phyloP scores from a whole-genome alignment of 2,888 invertebrate species.

The Patella caerulea region DNA sequence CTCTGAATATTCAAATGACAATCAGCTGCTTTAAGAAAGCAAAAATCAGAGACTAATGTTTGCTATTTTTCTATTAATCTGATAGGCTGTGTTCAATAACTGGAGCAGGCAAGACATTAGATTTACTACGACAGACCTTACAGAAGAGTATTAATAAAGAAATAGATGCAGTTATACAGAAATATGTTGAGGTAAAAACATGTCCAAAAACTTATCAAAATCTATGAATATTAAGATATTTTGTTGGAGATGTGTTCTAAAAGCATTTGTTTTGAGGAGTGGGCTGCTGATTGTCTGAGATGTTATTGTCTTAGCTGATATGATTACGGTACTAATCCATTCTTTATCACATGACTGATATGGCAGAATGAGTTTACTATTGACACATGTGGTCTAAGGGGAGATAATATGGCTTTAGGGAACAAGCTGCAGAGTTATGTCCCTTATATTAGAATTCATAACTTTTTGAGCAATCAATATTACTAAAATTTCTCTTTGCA shows the following conservation, averaged over 20 bases:
- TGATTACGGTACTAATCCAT: too few species aligned
- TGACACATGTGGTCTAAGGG: too few species aligned
- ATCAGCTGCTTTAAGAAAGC: neutral
- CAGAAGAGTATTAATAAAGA: constrained; percentile 85
- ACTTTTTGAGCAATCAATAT: constrained; percentile 1
- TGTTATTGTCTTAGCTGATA: too few species aligned
- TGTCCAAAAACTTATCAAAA: too few species aligned
- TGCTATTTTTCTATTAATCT: neutral
- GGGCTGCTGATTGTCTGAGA: too few species aligned
- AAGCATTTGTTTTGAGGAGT: neutral
- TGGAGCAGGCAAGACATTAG: constrained; percentile 82
- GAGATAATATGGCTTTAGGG: too few species aligned
- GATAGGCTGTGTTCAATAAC: constrained; percentile 69
- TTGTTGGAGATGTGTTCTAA: neutral
- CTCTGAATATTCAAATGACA: neutral
- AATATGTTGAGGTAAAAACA: constrained; percentile 80
- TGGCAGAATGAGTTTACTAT: too few species aligned
- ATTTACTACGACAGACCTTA: constrained; percentile 82
- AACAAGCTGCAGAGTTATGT: too few species aligned
- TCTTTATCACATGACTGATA: too few species aligned
- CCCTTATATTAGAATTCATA: neutral
- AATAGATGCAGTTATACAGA: constrained; percentile 83
- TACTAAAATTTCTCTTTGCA: constrained; percentile 71
- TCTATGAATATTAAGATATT: neutral
- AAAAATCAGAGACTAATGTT: neutral